phyloP scores from a whole-genome alignment of 2,797 vertebrate species.

The Coracias cyanogaster region DNA sequence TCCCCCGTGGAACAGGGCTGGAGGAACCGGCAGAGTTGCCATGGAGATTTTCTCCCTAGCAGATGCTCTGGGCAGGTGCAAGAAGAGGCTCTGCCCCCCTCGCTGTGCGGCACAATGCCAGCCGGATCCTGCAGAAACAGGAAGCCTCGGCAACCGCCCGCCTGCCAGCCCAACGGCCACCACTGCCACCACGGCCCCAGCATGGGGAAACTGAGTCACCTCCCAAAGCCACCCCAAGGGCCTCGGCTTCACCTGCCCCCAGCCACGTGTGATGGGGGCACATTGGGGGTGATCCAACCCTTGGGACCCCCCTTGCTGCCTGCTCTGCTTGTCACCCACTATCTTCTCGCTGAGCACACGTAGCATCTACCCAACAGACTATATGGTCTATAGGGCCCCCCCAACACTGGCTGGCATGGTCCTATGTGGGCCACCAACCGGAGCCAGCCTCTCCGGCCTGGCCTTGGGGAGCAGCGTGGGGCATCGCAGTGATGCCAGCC shows the following conservation, averaged over 20 bases:
- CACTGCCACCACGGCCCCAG: fast-evolving
- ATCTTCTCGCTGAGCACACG: background rate
- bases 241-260: background rate
- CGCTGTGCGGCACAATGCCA: constrained; percentile 58
- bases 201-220: constrained; percentile 17
- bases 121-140: constrained; percentile 29
- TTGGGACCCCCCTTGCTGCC: background rate
- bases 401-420: fast-evolving
- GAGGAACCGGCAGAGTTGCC: constrained; percentile 52
- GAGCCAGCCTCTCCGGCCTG: background rate
- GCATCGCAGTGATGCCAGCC: no score
- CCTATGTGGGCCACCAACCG: fast-evolving
- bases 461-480: fast-evolving
- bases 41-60: constrained; percentile 70
- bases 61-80: constrained; percentile 74
- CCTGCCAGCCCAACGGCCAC: constrained; percentile 31
- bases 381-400: fast-evolving
- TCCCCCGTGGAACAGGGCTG: constrained; percentile 19
- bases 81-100: constrained; percentile 72
- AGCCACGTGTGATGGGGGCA: fast-evolving
- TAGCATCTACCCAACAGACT: background rate
- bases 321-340: background rate
- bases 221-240: fast-evolving
- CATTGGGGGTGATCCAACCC: fast-evolving
- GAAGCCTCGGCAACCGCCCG: constrained; percentile 2